A percentile compares a stretch with the other conserved stretches of the same genome.
Conservation (phyloP, 2,797 vertebrate species). For the Thunnus albacares region DNA sequence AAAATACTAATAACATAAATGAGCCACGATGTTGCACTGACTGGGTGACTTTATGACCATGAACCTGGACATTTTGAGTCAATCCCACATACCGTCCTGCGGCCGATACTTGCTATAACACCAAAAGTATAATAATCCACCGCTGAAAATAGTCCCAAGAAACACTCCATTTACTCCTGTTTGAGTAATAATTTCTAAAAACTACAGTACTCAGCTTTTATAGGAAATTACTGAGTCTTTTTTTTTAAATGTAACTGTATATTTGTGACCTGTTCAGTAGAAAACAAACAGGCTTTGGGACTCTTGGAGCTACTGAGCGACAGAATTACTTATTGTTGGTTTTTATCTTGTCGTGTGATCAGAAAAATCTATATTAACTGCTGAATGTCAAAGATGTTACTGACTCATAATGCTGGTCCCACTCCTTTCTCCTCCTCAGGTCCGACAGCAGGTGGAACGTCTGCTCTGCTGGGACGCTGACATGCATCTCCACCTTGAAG, state of each 20-base stretch:
- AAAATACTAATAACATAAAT: not conserved
- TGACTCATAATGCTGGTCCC: constrained; percentile 94
- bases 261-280: no score
- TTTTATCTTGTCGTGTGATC: not conserved
- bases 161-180: not conserved
- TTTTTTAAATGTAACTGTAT: not conserved
- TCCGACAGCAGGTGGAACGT: constrained; percentile 94
- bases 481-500: constrained; percentile 92
- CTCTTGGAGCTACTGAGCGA: no score
- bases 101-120: not conserved
- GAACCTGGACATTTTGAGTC: not conserved
- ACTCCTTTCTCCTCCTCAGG: constrained; percentile 90
- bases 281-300: not conserved
- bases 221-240: no score
- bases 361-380: not conserved
- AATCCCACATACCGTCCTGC: not conserved
- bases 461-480: constrained; percentile 84
- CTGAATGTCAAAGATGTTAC: constrained; percentile 60
- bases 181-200: no score
- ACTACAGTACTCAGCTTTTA: not conserved
- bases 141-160: not conserved
- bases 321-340: not conserved
- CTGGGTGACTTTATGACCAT: not conserved
- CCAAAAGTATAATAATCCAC: not conserved
- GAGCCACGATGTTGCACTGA: not conserved